A percentile compares a stretch with the other conserved stretches of the same genome.
Conservation (phyloP, 2,888 invertebrate genomes). For the Conus canariensis region DNA sequence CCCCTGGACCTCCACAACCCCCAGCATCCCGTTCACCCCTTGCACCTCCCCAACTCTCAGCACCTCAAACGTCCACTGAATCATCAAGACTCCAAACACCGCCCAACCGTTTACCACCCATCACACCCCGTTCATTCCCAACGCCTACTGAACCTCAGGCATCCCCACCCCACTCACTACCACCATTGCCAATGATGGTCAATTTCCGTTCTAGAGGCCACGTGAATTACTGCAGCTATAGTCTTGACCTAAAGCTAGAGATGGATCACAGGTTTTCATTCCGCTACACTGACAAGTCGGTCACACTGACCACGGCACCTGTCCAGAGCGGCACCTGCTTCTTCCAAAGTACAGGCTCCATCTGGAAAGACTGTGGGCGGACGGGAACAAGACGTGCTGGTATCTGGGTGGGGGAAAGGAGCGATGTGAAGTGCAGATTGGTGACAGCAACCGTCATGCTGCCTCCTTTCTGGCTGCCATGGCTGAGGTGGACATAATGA, state of each 20-base stretch:
- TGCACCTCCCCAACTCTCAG: no score
- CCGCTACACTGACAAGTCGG: no score
- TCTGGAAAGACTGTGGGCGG: neutral
- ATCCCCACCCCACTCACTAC: no score
- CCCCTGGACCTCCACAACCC: neutral
- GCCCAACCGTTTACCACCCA: no score
- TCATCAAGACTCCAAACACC: no score
- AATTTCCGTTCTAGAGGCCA: neutral
- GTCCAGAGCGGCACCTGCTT: neutral
- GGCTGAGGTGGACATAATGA: neutral
- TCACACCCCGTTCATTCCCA: no score
- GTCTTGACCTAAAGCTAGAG: neutral
- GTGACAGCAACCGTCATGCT: neutral
- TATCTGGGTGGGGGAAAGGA: no score
- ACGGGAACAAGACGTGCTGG: neutral
- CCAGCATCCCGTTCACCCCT: no score
- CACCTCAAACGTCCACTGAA: no score
- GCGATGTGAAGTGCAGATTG: neutral
- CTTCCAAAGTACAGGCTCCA: no score
- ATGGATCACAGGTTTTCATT: neutral
- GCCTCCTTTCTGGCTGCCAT: neutral
- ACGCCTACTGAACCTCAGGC: no score
- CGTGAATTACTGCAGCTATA: neutral
- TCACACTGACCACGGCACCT: neutral
- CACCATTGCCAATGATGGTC: neutral